Conservation (phyloP, 2,797 vertebrate genomes). For the Eremophila alpestris region DNA sequence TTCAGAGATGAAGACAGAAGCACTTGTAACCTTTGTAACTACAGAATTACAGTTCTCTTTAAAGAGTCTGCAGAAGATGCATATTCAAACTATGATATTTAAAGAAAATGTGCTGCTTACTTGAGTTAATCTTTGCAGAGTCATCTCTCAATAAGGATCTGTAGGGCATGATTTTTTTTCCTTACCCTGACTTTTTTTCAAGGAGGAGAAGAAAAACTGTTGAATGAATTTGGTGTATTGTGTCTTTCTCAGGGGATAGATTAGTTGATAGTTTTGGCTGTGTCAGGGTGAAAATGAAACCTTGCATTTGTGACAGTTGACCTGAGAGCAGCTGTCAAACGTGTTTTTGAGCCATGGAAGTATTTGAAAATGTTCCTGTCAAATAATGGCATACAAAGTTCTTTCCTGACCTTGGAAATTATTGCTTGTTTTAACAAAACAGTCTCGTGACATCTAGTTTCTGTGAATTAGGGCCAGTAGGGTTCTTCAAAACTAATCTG, state of each 20-base stretch:
- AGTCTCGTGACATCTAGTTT: neutral
- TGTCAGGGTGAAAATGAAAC: neutral
- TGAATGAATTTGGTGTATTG: neutral
- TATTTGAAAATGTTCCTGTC: conserved; percentile 4
- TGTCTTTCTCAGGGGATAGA: neutral
- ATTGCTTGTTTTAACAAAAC: neutral
- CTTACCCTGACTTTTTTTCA: neutral
- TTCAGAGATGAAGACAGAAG: neutral
- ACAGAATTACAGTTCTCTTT: neutral
- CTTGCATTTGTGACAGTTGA: neutral
- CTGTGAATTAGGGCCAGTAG: neutral
- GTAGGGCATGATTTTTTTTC: neutral
- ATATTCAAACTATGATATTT: neutral
- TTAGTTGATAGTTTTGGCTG: neutral
- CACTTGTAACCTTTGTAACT: neutral
- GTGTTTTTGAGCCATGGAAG: neutral
- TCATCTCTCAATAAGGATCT: neutral
- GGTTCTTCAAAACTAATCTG: conserved; percentile 24
- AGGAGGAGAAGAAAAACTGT: neutral
- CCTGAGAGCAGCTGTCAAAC: neutral
- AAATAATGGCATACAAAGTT: neutral
- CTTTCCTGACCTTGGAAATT: conserved; percentile 2
- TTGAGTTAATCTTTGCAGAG: neutral
- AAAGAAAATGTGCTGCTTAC: neutral
- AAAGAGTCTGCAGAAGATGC: neutral